These are phyloP conservation scores for Drosophila dunni DNA, from an alignment of 1,140 invertebrate species.

Conservation along the genomic window DNA sequence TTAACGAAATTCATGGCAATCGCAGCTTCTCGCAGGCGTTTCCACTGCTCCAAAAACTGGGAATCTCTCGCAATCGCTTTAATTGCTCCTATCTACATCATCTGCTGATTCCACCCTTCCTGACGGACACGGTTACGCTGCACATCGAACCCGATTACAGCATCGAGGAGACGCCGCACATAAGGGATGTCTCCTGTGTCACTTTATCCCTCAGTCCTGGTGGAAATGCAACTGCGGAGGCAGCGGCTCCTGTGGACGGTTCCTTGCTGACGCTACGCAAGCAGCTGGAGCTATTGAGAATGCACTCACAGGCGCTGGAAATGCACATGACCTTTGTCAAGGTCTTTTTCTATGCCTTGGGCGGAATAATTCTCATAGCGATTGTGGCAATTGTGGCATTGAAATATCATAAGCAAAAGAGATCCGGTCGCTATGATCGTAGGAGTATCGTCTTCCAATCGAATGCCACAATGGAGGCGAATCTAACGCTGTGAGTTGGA, in stretches of 20 bases:
- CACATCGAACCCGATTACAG: slow-evolving; percentile 75
- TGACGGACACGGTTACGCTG: slow-evolving; percentile 55
- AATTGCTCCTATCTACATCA: slow-evolving; percentile 80
- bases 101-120: slow-evolving; percentile 66
- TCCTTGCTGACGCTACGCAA: slow-evolving; percentile 49
- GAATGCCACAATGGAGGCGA: slow-evolving; percentile 69
- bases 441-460: slow-evolving; percentile 78
- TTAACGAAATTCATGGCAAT: slow-evolving; percentile 73
- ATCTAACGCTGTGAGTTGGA: slow-evolving; percentile 42
- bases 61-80: slow-evolving; percentile 74
- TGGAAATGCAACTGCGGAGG: background rate
- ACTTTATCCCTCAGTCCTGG: slow-evolving; percentile 24
- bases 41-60: slow-evolving; percentile 68
- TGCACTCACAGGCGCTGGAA: slow-evolving; percentile 60
- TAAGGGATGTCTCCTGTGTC: slow-evolving; percentile 76
- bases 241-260: slow-evolving; percentile 12
- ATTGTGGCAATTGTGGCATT: slow-evolving; percentile 30
- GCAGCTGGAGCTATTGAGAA: slow-evolving; percentile 59
- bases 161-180: slow-evolving; percentile 69
- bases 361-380: slow-evolving; percentile 26
- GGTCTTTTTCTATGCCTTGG: slow-evolving; percentile 50
- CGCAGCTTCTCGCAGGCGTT: slow-evolving; percentile 65
- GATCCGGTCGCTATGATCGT: slow-evolving; percentile 62
- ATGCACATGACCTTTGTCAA: slow-evolving; percentile 67
- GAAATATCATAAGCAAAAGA: slow-evolving; percentile 46